phyloP scores from a whole-genome alignment of 2,888 invertebrate genomes.

The Neocrepidodera transversa region DNA sequence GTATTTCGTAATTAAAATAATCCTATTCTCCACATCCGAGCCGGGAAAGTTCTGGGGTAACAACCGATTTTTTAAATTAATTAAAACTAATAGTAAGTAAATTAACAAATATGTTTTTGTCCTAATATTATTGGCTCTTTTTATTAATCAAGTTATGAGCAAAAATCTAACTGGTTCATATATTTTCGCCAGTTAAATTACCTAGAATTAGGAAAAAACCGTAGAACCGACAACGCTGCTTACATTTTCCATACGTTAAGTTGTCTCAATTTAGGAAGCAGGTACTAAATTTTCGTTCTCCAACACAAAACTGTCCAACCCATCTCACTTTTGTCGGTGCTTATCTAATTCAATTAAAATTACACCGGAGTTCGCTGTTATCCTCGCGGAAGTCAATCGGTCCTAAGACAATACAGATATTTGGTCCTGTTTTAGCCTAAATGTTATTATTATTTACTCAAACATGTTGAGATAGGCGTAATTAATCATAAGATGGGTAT shows the following conservation, averaged over 20 bases:
- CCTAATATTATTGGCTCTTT: too few relatives aligned
- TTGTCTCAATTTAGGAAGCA: constrained; percentile 6
- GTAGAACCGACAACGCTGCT: too few relatives aligned
- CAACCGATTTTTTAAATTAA: too few relatives aligned
- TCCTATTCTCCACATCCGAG: too few relatives aligned
- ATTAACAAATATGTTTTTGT: too few relatives aligned
- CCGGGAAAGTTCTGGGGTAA: too few relatives aligned
- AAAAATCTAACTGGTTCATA: too few relatives aligned
- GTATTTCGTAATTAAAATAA: too few relatives aligned
- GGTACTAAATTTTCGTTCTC: constrained; percentile 7
- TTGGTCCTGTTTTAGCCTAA: background rate
- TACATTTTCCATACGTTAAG: background rate
- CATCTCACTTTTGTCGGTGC: constrained; percentile 9
- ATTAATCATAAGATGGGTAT: background rate
- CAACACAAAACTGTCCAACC: constrained; percentile 11
- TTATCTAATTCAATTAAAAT: constrained; percentile 20
- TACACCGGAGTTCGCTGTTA: constrained; percentile 11
- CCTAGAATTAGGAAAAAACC: too few relatives aligned
- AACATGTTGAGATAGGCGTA: background rate
- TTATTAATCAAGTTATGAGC: too few relatives aligned
- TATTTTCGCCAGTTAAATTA: too few relatives aligned
- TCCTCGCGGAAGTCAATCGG: constrained; percentile 10
- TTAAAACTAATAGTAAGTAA: too few relatives aligned
- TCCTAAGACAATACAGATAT: constrained; percentile 18
- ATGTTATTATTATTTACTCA: background rate